Base-by-base conservation (phyloP, 2,888 invertebrate species). In the Scrobipalpa costella region DNA sequence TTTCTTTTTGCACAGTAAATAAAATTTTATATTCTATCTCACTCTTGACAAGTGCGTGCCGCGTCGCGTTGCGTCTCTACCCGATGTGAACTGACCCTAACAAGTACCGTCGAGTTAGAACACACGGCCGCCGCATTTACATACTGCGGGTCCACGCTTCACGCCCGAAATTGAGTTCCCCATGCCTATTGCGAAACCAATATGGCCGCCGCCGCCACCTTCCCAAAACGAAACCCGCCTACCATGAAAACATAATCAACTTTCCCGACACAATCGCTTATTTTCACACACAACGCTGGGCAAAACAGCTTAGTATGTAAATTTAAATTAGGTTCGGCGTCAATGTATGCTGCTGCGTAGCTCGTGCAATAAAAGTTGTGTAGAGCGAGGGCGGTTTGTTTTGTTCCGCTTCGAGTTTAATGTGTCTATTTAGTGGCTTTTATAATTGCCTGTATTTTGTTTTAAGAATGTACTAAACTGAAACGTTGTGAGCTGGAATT, bases 91-190 rank as follows among this genome's bases (percentile, higher is more conserved):
- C n/a, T n/a, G n/a, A n/a, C n/a, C n/a, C n/a, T n/a, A 27, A 27
- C 27, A 27, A 27, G 27, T 27, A 5, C 27, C 27, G 27, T 27
- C 2, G 27, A 27, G 17, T 50, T 19, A 27, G 17, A 40, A n/a
- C 17, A 44, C 71, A 69, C 67, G 63, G 72, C 27, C 67, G 68
- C 70, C 64, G 71, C 70, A 81, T 83, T 82, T 80, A 75, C 82
- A 83, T 82, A 77, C 72, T 73, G 73, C 73, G 70, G 68, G 73
- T 71, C 71, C 69, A 69, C 71, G 67, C 68, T 71, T 66, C 21
- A 49, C 72, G 71, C 70, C 64, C 74, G 68, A 78, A 81, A 83
- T 81, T 79, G 81, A 75, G 80, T 79, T 33, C 77, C 69, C 68
- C 73, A 68, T 76, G 71, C 76, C 72, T 72, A 69, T 69, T 65